Conservation (phyloP, 1,140 invertebrate genomes). For the Orius insidiosus region DNA sequence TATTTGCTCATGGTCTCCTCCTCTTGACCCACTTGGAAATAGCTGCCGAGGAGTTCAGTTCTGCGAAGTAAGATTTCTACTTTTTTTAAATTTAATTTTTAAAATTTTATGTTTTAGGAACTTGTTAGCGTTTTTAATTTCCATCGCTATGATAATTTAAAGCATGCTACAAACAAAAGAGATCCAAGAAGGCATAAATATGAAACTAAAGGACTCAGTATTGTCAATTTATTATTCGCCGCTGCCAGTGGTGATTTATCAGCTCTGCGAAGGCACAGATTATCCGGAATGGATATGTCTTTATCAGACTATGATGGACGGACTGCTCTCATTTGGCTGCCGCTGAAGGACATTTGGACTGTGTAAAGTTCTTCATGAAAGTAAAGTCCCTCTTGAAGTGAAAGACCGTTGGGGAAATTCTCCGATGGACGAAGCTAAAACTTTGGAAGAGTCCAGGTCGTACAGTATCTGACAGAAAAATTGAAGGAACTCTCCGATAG, state of each 20-base stretch:
- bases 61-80: slow-evolving; percentile 41
- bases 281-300: slow-evolving; percentile 86
- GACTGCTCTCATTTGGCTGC: slow-evolving; percentile 77
- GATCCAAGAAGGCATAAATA: slow-evolving; percentile 82
- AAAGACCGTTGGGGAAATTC: slow-evolving; percentile 72
- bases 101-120: slow-evolving; percentile 30
- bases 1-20: slow-evolving; percentile 87
- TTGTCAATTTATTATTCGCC: slow-evolving; percentile 86
- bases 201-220: slow-evolving; percentile 77
- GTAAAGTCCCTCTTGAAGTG: slow-evolving; percentile 59
- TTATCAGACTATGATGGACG: slow-evolving; percentile 82
- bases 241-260: slow-evolving; percentile 85
- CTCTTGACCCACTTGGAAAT: slow-evolving; percentile 77
- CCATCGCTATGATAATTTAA: slow-evolving; percentile 91
- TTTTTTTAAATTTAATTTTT: slow-evolving; percentile 2
- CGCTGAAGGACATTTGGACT: slow-evolving; percentile 75
- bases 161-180: slow-evolving; percentile 79
- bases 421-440: slow-evolving; percentile 70
- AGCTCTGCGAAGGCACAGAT: slow-evolving; percentile 70
- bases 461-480: slow-evolving; percentile 53
- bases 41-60: slow-evolving; percentile 82
- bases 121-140: slow-evolving; percentile 48
- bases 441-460: slow-evolving; percentile 63
- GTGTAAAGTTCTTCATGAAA: slow-evolving; percentile 72
- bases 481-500: slow-evolving; percentile 27